A percentile compares a stretch with the other conserved stretches of the same genome.
phyloP scores from a whole-genome alignment of 2,888 invertebrate species.

The Cephonodes hylas region DNA sequence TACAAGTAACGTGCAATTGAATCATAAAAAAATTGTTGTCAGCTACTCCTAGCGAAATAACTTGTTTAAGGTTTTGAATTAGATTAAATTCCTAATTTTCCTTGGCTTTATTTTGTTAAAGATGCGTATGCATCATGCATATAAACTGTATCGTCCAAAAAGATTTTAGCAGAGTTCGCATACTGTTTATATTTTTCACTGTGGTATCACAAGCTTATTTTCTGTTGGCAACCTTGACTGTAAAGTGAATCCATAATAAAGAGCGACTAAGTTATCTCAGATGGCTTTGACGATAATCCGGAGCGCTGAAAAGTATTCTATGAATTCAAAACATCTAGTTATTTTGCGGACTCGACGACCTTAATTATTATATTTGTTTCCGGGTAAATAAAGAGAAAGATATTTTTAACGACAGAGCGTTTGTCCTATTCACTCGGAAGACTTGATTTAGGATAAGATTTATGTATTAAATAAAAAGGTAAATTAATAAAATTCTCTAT shows the following conservation, averaged over 20 bases:
- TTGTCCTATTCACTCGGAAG: neutral
- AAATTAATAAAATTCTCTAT: too few species aligned
- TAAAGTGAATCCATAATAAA: slow-evolving; percentile 15
- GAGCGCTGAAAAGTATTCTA: slow-evolving; percentile 26
- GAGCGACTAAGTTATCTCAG: slow-evolving; percentile 26
- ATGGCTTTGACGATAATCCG: slow-evolving; percentile 32
- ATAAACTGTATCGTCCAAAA: too few species aligned
- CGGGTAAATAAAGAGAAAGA: neutral
- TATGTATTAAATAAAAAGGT: too few species aligned
- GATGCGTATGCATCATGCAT: too few species aligned
- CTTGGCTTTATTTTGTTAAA: too few species aligned
- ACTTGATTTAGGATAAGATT: too few species aligned
- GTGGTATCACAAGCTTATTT: neutral
- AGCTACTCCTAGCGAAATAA: too few species aligned
- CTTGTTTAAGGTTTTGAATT: too few species aligned
- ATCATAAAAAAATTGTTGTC: too few species aligned
- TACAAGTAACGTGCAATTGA: too few species aligned
- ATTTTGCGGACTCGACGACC: neutral
- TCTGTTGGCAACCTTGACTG: neutral
- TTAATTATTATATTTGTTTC: neutral
- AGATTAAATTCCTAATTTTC: too few species aligned
- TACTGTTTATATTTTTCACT: neutral
- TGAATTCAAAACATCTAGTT: slow-evolving; percentile 19
- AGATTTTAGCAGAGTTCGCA: neutral
- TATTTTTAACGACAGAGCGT: neutral